Evolutionary conservation across 64 coral and sea anemone species (phyloP).

Genomic region (Hydrozoanthus tunicans): DNA sequence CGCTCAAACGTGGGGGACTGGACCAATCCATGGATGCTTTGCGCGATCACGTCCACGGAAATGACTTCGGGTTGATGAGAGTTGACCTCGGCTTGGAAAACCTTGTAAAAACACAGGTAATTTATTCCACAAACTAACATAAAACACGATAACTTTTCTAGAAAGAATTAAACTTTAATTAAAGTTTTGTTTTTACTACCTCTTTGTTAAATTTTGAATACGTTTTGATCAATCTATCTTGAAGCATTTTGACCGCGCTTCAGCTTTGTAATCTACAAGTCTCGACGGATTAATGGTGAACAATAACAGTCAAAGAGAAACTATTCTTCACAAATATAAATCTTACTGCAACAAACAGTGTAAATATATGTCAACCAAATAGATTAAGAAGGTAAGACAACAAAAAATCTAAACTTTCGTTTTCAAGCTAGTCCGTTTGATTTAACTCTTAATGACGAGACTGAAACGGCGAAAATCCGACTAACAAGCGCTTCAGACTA

Average conservation of each 20-base stretch:
- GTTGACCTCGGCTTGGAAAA: constrained; percentile 77
- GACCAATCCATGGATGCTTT: constrained; percentile 82
- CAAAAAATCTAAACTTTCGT: background rate
- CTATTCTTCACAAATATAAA: background rate
- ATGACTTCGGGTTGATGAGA: constrained; percentile 90
- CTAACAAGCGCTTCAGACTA: background rate
- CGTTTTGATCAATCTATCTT: background rate
- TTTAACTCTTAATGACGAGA: background rate
- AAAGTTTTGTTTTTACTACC: no score
- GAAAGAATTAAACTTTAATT: no score
- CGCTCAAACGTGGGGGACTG: constrained; percentile 74
- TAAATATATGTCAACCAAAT: background rate
- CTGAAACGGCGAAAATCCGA: background rate
- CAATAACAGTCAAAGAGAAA: background rate
- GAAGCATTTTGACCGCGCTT: background rate
- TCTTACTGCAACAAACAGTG: background rate
- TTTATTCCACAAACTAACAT: background rate
- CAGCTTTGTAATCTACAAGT: background rate
- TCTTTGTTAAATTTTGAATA: no score
- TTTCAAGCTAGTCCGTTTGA: background rate
- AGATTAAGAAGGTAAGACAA: background rate
- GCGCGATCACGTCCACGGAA: constrained; percentile 75
- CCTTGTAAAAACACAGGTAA: background rate
- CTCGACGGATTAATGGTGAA: background rate
- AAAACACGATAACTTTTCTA: background rate